Base-by-base conservation (phyloP, 1,140 invertebrate genomes). In the Drosophila seguyi region DNA sequence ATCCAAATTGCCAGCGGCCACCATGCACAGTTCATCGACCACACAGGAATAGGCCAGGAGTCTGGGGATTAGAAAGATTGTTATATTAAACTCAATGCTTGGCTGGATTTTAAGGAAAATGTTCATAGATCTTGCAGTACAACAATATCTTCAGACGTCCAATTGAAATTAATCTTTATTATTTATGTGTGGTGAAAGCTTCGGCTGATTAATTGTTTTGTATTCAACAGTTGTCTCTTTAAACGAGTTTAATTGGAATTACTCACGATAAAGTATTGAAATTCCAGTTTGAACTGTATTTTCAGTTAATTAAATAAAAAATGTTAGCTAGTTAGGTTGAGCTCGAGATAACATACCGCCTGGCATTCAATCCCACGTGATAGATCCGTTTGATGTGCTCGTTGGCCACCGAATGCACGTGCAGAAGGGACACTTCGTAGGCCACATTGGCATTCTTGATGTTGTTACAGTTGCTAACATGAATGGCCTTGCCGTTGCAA, bases 1-100 rank as follows among this genome's bases (percentile, higher is more conserved):
- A 93, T 97, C 96, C 16, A 95, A 93, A 78, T 94, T 93, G 42
- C 96, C 97, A 83, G 94, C 94, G 14, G 97, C 96, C 10, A 97
- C 95, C 68, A 95, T 95, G 82, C 96, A 96, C 61, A 97, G 93
- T 25, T 96, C 81, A 50, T 91, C 88, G 38, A 92, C 90, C 22
- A 92, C 91, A 55, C 79, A 90, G 11, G 84, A 79, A 25, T 91
- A 91, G 53, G 92, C 86, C 36, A 92, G 29, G 39, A 91, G 48
- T 31, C 91, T 92, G 39, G 10, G n/a, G 41, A 50, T 63, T 20
- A 13, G 0, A 18, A 34, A n/a, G 1, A 50, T 31, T 14, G n/a
- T n/a, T n/a, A n/a, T n/a, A n/a, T n/a, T n/a, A n/a, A n/a, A n/a
- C n/a, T n/a, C n/a, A n/a, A n/a, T n/a, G n/a, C n/a, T n/a, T n/a